Evolutionary conservation across 2,888 invertebrate genomes (phyloP), one percentile per base, ranked within the genome.

Genomic region (Papilio protenor): DNA sequence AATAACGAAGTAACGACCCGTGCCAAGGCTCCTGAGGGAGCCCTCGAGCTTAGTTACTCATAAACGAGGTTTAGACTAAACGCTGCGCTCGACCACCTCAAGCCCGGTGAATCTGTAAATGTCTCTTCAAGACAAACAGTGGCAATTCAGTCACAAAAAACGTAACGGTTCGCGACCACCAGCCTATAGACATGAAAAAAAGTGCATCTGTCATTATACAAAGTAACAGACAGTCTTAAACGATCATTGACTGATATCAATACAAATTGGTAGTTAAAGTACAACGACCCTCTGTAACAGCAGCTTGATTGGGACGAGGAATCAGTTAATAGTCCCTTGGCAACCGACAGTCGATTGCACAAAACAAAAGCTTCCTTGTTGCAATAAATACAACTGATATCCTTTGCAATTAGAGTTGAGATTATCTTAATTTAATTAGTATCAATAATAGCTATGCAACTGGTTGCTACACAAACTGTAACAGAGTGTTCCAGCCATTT

Each of bases 261-360:
- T n/a, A 66, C 66, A 74, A 52, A 72, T 72, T 55, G 72, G 33
- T 72, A 52, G 33, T 72, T 33, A 18, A 55, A 72, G 72, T 72
- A 72, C 72, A 72, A 33, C 55, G 72, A 72, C 72, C 55, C 33
- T 55, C 27, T 33, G 52, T 55, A 55, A 72, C 49, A n/a, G 52
- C 33, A 47, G 59, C 47, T 73, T n/a, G 66, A 69, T 45, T 64
- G 49, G 40, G 33, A 74, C 55, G 40, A 40, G 55, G 40, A 55
- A 75, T 66, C 55, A 52, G 55, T 69, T 69, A 69, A 55, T 21
- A 69, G 33, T 75, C 21, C 27, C 23, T 23, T 75, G 40, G 69
- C 45, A 45, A 66, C 66, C 40, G 66, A 40, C 66, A 40, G 14
- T 33, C 45, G 66, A 45, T 45, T 40, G 40, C 40, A 40, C 6